These are phyloP conservation scores for Schizothorax lantsangensis DNA, from an alignment of 2,797 vertebrate species.

Conservation along the genomic window DNA sequence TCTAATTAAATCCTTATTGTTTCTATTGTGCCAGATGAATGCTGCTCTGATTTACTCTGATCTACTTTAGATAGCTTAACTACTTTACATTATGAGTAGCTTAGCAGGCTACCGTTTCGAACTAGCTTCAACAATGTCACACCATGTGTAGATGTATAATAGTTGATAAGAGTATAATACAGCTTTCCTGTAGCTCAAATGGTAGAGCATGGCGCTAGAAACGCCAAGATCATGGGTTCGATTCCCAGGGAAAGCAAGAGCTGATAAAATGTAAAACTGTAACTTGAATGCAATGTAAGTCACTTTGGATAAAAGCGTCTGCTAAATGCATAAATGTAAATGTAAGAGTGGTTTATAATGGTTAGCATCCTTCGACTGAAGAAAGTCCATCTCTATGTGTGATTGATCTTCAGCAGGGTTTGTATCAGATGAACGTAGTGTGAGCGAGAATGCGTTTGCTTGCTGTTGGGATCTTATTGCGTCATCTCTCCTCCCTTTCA, in stretches of 20 bases:
- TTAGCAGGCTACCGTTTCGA: not conserved
- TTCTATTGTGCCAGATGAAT: conserved; percentile 3
- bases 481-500: conserved; percentile 71
- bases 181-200: too few relatives aligned
- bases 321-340: too few relatives aligned
- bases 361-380: not conserved
- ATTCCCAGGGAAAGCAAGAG: too few relatives aligned
- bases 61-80: not conserved
- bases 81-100: not conserved
- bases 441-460: conserved; percentile 69
- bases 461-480: conserved; percentile 78
- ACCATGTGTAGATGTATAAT: not conserved
- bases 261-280: too few relatives aligned
- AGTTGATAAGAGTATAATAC: not conserved
- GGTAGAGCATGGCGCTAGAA: too few relatives aligned
- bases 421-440: conserved; percentile 67
- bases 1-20: not conserved
- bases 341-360: not conserved
- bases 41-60: conserved; percentile 7
- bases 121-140: not conserved
- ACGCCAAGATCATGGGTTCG: too few relatives aligned
- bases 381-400: not conserved
- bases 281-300: too few relatives aligned
- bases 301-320: too few relatives aligned
- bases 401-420: conserved; percentile 33